Evolutionary conservation across 2,888 invertebrate genomes (phyloP), one percentile per base, ranked within the genome.

Genomic region (Odontocerum albicorne): DNA sequence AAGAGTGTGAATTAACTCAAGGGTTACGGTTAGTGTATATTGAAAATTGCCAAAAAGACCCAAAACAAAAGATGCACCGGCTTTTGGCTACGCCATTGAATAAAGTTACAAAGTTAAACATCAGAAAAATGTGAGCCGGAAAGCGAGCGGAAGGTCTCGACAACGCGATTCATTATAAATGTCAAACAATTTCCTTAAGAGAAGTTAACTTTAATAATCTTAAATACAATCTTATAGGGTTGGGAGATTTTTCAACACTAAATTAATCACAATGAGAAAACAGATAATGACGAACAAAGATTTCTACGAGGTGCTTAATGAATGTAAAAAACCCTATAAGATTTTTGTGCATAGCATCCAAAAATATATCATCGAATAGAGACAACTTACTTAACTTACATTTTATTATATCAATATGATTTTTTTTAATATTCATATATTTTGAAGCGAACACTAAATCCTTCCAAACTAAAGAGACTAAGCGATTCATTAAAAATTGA

Each of bases 281-380:
- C 31, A 22, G 15, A 22, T 16, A 43, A 20, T 17, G 38, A 38
- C 35, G 15, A 8, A 13, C 15, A 20, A 43, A 27, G 8, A 33
- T 43, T 15, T 43, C 10, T 16, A 27, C 31, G 27, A 36, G 33
- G 44, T 38, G 45, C 36, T 17, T n/a, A n/a, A 32, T 42, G 35
- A 38, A 16, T 7, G 19, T 4, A 39, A 16, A 4, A 17, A 39
- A 43, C 54, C 54, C 35, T 12, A 36, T 31, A 43, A 22, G 36
- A 49, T 43, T 47, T 54, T 54, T 57, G 60, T 60, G 60, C 60
- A 49, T 33, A 56, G 56, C 46, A 54, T 60, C 52, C 60, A 60
- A 60, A 60, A 60, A 60, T 59, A 60, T 60, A 60, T 57, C 53
- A 57, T 60, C 47, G 47, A 60, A 42, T 49, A 55, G 57, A 51